phyloP scores from a whole-genome alignment of 1,140 invertebrate species.

The Anoplophora glabripennis region DNA sequence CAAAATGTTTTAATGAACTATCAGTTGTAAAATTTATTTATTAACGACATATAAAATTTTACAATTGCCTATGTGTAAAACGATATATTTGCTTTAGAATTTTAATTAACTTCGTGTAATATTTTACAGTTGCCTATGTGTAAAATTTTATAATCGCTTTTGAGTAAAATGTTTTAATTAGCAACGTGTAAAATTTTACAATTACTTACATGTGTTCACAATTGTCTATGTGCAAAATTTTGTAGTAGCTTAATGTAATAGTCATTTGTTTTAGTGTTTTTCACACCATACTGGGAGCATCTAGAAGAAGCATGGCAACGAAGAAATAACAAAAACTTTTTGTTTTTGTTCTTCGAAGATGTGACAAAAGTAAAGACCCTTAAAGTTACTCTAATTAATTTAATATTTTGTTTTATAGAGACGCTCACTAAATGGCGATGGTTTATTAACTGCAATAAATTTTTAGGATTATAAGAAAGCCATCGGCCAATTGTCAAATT shows the following conservation, averaged over 20 bases:
- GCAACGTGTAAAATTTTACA: not conserved
- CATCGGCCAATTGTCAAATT: conserved; percentile 57
- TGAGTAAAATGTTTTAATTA: too few relatives aligned
- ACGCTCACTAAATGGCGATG: too few relatives aligned
- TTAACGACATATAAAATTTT: not conserved
- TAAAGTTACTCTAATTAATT: not conserved
- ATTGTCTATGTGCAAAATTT: not conserved
- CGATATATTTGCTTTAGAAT: too few relatives aligned
- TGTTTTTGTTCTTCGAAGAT: conserved; percentile 81
- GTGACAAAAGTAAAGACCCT: conserved; percentile 52
- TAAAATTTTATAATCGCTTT: not conserved
- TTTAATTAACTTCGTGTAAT: too few relatives aligned
- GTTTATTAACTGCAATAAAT: not conserved
- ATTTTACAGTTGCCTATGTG: not conserved
- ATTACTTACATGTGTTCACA: not conserved
- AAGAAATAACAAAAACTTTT: conserved; percentile 63
- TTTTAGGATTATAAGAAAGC: conserved; percentile 51
- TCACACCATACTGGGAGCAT: conserved; percentile 74
- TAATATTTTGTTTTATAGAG: not conserved
- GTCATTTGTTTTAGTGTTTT: conserved; percentile 66
- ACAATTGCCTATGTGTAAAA: not conserved
- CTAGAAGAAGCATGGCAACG: conserved; percentile 69
- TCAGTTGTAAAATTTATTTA: too few relatives aligned
- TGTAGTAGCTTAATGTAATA: too few relatives aligned
- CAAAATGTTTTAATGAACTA: too few relatives aligned